A percentile compares a stretch with the other conserved stretches of the same genome.
Evolutionary conservation across 2,797 vertebrate genomes (phyloP).

Genomic region (Smutsia gigantea): DNA sequence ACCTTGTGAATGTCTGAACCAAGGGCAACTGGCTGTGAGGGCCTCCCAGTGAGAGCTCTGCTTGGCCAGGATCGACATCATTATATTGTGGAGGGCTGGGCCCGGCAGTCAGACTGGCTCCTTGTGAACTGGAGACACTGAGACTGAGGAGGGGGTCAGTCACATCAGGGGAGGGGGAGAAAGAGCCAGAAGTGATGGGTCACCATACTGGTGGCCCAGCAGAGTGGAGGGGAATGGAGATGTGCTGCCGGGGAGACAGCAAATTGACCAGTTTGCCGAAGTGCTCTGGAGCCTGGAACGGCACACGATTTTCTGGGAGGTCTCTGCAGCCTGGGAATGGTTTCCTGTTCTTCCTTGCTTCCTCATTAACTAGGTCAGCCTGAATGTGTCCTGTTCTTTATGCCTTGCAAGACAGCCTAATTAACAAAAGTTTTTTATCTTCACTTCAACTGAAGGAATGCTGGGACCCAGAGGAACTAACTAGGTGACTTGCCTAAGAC

Average conservation of each 20-base stretch:
- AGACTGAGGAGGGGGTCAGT: not conserved
- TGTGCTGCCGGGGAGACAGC: not conserved
- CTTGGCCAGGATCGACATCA: not conserved
- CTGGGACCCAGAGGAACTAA: not conserved
- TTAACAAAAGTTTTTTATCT: not conserved
- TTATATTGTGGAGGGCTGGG: not conserved
- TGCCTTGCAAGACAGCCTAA: not conserved
- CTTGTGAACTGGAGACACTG: not conserved
- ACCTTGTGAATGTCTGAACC: not conserved
- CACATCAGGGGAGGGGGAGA: too few relatives aligned
- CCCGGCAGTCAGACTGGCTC: not conserved
- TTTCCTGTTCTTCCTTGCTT: not conserved
- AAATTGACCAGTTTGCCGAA: not conserved
- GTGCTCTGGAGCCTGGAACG: too few relatives aligned
- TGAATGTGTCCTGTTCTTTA: not conserved
- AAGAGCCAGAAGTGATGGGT: not conserved
- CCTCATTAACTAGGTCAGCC: not conserved
- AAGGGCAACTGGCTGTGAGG: not conserved
- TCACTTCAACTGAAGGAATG: not conserved
- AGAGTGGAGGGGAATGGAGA: not conserved
- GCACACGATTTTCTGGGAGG: not conserved
- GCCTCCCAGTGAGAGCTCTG: not conserved
- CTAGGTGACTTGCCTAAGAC: not conserved
- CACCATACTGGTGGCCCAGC: too few relatives aligned
- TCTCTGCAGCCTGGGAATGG: not conserved